Base-by-base conservation (phyloP, 2,888 invertebrate genomes). In the Therioaphis trifolii region DNA sequence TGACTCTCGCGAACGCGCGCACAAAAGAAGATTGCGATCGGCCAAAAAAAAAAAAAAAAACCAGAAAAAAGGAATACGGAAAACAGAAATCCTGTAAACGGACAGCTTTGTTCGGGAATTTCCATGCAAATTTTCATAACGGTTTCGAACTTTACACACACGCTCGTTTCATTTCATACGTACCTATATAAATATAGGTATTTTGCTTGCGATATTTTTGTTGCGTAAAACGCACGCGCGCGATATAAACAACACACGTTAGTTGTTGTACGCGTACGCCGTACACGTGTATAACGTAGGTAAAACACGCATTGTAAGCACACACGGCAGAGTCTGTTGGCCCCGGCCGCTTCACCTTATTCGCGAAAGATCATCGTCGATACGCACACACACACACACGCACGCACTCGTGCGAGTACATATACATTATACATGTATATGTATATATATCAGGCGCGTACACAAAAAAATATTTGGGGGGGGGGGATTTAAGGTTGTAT, bases 11-110 rank as follows among this genome's bases (percentile, higher is more conserved):
- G n/a, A n/a, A n/a, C n/a, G 68, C 24, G 76, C 49, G 68, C 24
- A 78, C 78, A 79, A 79, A 79, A 69, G 79, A 55, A 79, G 79
- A 79, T 79, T 79, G 69, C 69, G 69, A 79, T 79, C 79, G 43
- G 27, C 21, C n/a, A n/a, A 24, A 29, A 46, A 66, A 49, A n/a
- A n/a, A n/a, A n/a, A 66, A 49, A 18, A 29, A 77, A 29, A 49
- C 49, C 2, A 18, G 4, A 77, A 35, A 49, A n/a, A 49, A 9
- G 43, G 14, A 61, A 24, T 15, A 15, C 35, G 43, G 9, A 61
- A 14, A 46, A 61, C 29, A 61, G 40, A 61, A 9, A 4, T 2
- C 15, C 52, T 40, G 29, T 11, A 43, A 75, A 61, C 75, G 75
- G 61, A 75, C 75, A 11, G 61, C 40, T 27, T 46, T 52, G 78